Percentiles rank a stretch among this genome's conserved stretches.
Evolutionary conservation across 2,888 invertebrate genomes (phyloP).

Genomic region (Cheilosia grossa): DNA sequence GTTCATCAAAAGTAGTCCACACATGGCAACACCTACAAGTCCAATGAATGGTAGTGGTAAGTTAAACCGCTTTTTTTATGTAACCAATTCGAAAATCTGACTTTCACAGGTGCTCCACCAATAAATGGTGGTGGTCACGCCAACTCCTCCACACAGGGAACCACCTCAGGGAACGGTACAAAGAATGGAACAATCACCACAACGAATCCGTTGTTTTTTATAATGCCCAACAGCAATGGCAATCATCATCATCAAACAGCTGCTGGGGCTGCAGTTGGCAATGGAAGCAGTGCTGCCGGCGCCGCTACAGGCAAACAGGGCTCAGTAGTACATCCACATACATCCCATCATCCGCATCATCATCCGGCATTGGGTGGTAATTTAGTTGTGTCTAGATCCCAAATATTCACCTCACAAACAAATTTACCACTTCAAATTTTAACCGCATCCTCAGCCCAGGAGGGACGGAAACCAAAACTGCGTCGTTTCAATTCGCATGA

Average conservation of each 20-base stretch:
- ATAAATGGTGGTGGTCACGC: slow-evolving; percentile 74
- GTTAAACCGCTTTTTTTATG: neutral
- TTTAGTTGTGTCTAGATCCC: slow-evolving; percentile 76
- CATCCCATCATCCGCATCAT: slow-evolving; percentile 74
- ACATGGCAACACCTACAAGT: slow-evolving; percentile 82
- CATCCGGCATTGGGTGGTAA: slow-evolving; percentile 76
- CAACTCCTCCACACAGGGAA: slow-evolving; percentile 74
- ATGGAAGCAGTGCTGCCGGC: slow-evolving; percentile 30
- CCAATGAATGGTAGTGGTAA: slow-evolving; percentile 75
- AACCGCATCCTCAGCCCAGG: slow-evolving; percentile 77
- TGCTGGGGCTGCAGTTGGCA: slow-evolving; percentile 23
- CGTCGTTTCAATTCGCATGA: slow-evolving; percentile 83
- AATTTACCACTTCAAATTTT: slow-evolving; percentile 78
- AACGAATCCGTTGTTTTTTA: slow-evolving; percentile 79
- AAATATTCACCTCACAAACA: slow-evolving; percentile 78
- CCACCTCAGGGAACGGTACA: slow-evolving; percentile 76
- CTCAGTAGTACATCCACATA: slow-evolving; percentile 46
- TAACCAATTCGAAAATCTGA: neutral
- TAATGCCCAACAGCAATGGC: slow-evolving; percentile 78
- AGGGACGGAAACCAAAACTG: slow-evolving; percentile 82
- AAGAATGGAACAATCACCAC: slow-evolving; percentile 77
- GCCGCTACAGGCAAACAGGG: slow-evolving; percentile 50
- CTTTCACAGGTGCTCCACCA: slow-evolving; percentile 51
- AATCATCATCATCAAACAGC: slow-evolving; percentile 68
- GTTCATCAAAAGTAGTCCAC: slow-evolving; percentile 83